Evolutionary conservation across 1,140 invertebrate species (phyloP).

Genomic region (Solenopsis fugax): DNA sequence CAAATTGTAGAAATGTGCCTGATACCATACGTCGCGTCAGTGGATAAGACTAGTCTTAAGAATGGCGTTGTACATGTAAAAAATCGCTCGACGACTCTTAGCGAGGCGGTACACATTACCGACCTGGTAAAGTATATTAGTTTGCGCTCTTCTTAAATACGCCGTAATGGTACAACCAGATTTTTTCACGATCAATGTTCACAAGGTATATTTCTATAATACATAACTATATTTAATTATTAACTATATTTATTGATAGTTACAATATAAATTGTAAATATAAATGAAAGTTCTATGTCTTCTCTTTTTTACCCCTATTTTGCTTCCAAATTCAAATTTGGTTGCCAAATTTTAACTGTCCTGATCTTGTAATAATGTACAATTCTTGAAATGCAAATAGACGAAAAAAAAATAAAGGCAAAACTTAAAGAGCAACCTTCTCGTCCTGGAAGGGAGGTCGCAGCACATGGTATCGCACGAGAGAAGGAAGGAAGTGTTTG

Average conservation of each 20-base stretch:
- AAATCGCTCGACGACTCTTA: constrained; percentile 90
- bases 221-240: constrained; percentile 40
- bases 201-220: constrained; percentile 38
- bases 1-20: constrained; percentile 83
- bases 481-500: constrained; percentile 27
- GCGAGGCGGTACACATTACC: constrained; percentile 87
- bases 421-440: constrained; percentile 6
- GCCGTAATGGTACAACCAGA: background rate
- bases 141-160: constrained; percentile 53
- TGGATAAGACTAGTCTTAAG: constrained; percentile 89
- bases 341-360: background rate
- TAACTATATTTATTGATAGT: constrained; percentile 50
- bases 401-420: constrained; percentile 4
- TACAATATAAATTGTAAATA: constrained; percentile 53
- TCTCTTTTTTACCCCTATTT: background rate
- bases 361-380: background rate
- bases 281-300: constrained; percentile 37
- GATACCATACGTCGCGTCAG: constrained; percentile 90
- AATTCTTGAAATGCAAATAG: constrained; percentile 13
- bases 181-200: background rate
- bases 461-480: constrained; percentile 25
- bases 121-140: constrained; percentile 85
- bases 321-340: background rate
- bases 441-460: constrained; percentile 14
- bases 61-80: constrained; percentile 91